Evolutionary conservation across 2,113 vertebrate species (phyloP).

Genomic region (Crotalus horridus): DNA sequence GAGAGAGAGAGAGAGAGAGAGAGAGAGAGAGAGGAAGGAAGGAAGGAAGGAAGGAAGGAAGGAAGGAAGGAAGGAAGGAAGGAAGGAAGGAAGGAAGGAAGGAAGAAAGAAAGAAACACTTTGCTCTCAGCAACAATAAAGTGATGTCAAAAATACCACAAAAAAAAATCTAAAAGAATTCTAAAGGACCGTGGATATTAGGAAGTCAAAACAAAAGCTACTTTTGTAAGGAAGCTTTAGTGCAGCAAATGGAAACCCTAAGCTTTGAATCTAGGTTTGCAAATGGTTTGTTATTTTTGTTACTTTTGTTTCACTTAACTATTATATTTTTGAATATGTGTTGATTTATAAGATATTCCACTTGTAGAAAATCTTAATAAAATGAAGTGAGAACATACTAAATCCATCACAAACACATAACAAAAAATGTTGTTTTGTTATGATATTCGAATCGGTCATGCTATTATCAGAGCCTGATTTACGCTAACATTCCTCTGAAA

Average conservation of each 20-base stretch:
- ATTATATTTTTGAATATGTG: not conserved
- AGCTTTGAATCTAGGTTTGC: not conserved
- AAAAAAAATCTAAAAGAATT: not conserved
- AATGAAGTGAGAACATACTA: not conserved
- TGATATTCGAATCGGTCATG: not conserved
- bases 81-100: not conserved
- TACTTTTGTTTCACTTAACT: not conserved
- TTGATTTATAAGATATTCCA: not conserved
- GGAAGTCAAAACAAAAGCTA: not conserved
- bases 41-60: no score
- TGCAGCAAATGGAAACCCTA: not conserved
- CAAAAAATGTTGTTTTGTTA: not conserved
- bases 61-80: no score
- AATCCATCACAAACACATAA: not conserved
- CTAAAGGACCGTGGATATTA: not conserved
- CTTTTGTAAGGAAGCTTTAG: not conserved
- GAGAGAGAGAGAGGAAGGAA: not conserved
- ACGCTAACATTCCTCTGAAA: not conserved
- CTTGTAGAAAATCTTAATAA: not conserved
- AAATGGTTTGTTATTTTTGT: not conserved
- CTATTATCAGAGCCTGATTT: not conserved
- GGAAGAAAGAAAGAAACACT: not conserved
- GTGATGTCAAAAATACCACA: not conserved
- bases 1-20: not conserved
- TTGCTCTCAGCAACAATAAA: not conserved